Conservation (phyloP, 2,797 vertebrate species). For the Bradypus variegatus region DNA sequence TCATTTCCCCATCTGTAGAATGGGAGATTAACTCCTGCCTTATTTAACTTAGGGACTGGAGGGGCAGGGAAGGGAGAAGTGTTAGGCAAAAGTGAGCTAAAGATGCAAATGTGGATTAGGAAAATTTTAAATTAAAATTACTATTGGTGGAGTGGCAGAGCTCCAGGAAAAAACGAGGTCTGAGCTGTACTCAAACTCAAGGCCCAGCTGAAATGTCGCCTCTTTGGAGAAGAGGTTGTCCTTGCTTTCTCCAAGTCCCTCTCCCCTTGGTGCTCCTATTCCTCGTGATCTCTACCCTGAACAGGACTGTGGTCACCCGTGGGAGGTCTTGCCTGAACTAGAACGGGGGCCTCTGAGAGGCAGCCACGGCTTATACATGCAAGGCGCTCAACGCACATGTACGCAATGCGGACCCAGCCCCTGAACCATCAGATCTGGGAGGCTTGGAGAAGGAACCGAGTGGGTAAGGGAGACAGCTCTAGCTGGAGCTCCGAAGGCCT, state of each 20-base stretch:
- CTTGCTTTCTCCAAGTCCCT: background rate
- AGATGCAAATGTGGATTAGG: background rate
- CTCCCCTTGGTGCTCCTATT: background rate
- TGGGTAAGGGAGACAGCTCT: background rate
- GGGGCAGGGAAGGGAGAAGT: background rate
- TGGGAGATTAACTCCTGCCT: background rate
- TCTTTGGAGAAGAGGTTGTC: too few relatives aligned
- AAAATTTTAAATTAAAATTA: background rate
- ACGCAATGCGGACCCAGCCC: background rate
- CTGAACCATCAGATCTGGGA: rapidly evolving
- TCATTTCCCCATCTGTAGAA: background rate
- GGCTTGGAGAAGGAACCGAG: background rate
- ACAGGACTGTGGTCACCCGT: background rate
- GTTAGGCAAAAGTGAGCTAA: background rate
- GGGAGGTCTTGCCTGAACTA: background rate
- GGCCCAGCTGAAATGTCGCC: background rate
- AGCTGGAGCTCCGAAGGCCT: background rate
- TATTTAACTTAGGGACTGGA: background rate
- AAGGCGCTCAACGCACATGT: rapidly evolving
- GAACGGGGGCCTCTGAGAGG: background rate
- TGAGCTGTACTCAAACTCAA: background rate
- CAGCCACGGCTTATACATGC: rapidly evolving
- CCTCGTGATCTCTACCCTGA: background rate
- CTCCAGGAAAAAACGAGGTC: background rate
- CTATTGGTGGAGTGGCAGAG: background rate